Percentiles rank a stretch among this genome's conserved stretches.
Conservation (phyloP, 2,888 invertebrate species). For the Andricus curvator region DNA sequence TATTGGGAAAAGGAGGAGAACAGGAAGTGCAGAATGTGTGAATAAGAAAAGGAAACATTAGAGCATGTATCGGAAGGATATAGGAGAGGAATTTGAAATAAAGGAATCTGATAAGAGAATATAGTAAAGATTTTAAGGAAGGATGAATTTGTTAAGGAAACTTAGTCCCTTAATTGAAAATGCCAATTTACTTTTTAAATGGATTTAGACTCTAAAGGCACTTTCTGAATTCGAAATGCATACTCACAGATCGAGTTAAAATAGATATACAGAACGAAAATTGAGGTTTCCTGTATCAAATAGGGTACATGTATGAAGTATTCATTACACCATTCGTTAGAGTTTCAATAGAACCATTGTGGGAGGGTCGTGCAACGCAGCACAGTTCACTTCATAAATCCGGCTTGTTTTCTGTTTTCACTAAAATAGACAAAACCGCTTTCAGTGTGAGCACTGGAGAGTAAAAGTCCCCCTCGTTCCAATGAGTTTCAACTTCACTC, state of each 20-base stretch:
- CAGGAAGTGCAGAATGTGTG: too few relatives aligned
- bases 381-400: slow-evolving; percentile 8
- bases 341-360: slow-evolving; percentile 17
- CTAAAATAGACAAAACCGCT: not conserved
- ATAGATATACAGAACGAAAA: not conserved
- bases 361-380: not conserved
- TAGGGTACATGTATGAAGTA: not conserved
- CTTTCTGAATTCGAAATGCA: not conserved
- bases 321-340: slow-evolving; percentile 6
- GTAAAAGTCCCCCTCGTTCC: slow-evolving; percentile 3
- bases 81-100: too few relatives aligned
- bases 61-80: too few relatives aligned
- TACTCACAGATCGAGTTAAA: too few relatives aligned
- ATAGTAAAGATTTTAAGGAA: too few relatives aligned
- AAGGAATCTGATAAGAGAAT: too few relatives aligned
- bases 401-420: slow-evolving; percentile 5
- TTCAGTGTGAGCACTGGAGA: not conserved
- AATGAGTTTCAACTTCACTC: slow-evolving; percentile 33
- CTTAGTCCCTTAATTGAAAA: too few relatives aligned
- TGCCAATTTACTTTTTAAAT: too few relatives aligned
- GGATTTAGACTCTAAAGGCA: too few relatives aligned
- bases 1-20: too few relatives aligned
- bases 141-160: too few relatives aligned
- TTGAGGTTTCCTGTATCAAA: not conserved
- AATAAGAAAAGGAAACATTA: too few relatives aligned